Conservation (phyloP, 2,888 invertebrate species). For the Epicampocera succincta region DNA sequence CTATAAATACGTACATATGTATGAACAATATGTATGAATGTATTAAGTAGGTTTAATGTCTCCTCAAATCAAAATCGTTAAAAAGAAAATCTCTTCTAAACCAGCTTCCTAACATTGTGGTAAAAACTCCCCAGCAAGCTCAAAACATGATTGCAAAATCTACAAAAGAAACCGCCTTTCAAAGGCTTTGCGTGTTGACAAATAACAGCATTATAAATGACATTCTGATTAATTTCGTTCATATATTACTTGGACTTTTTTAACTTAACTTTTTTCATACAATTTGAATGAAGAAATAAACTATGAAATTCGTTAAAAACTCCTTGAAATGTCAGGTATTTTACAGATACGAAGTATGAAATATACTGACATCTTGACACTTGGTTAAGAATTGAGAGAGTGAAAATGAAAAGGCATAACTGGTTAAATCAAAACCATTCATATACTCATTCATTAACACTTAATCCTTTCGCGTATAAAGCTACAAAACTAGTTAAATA, state of each 20-base stretch:
- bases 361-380: conserved; percentile 61
- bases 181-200: conserved; percentile 58
- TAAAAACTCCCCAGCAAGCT: conserved; percentile 11
- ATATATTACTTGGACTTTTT: conserved; percentile 8
- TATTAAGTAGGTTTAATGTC: background rate
- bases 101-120: conserved; percentile 23
- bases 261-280: conserved; percentile 6
- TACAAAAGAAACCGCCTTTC: conserved; percentile 37
- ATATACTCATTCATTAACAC: conserved; percentile 54
- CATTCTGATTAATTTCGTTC: conserved; percentile 51
- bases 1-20: background rate
- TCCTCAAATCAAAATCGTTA: conserved; percentile 9
- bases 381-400: conserved; percentile 38
- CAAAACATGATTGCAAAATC: conserved; percentile 23
- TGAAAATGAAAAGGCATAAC: conserved; percentile 16
- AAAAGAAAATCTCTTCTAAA: background rate
- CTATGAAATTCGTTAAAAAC: conserved; percentile 60
- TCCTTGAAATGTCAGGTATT: conserved; percentile 62
- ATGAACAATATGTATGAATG: background rate
- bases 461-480: conserved; percentile 48
- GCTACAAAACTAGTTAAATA: conserved; percentile 30
- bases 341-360: conserved; percentile 54
- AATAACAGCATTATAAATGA: conserved; percentile 63
- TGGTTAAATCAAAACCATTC: conserved; percentile 32
- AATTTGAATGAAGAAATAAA: conserved; percentile 44